These are phyloP conservation scores for Crenuchus spilurus DNA, from an alignment of 2,797 vertebrate genomes.

Conservation along the genomic window DNA sequence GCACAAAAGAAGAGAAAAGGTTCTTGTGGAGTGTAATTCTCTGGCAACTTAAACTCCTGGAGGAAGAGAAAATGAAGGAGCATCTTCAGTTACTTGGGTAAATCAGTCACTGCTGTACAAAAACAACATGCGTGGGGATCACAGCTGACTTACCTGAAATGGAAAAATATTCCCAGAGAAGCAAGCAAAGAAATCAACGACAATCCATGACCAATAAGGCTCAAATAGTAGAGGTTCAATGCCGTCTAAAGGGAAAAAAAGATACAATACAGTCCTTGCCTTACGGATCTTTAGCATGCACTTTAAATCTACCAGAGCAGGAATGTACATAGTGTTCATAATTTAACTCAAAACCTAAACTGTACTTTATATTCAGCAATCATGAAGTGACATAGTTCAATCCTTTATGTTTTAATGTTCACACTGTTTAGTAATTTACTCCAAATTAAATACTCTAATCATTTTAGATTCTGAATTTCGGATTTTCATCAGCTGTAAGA, in stretches of 20 bases:
- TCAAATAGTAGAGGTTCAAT: slow-evolving; percentile 91
- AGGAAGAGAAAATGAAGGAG: slow-evolving; percentile 11
- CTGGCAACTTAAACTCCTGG: slow-evolving; percentile 96
- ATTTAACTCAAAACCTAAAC: no score
- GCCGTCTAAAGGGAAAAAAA: slow-evolving; percentile 75
- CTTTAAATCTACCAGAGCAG: no score
- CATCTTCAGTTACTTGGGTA: not conserved
- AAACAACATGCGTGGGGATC: not conserved
- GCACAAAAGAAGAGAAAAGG: slow-evolving; percentile 93
- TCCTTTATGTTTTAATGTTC: no score
- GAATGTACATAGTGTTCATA: no score
- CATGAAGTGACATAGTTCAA: no score
- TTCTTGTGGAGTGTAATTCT: slow-evolving; percentile 98
- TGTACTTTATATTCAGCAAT: no score
- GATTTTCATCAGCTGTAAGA: no score
- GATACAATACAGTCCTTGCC: not conserved
- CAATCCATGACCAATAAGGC: slow-evolving; percentile 92
- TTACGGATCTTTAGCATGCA: not conserved
- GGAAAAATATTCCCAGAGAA: slow-evolving; percentile 94
- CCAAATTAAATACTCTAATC: no score
- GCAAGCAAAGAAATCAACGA: slow-evolving; percentile 90
- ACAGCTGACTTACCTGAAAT: slow-evolving; percentile 92
- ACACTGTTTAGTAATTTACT: no score
- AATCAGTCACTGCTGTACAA: no score
- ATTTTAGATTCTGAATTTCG: no score